Evolutionary conservation across 2,113 vertebrate genomes (phyloP), one percentile per base, ranked within the genome.

Genomic region (Sinocyclocheilus anshuiensis): DNA sequence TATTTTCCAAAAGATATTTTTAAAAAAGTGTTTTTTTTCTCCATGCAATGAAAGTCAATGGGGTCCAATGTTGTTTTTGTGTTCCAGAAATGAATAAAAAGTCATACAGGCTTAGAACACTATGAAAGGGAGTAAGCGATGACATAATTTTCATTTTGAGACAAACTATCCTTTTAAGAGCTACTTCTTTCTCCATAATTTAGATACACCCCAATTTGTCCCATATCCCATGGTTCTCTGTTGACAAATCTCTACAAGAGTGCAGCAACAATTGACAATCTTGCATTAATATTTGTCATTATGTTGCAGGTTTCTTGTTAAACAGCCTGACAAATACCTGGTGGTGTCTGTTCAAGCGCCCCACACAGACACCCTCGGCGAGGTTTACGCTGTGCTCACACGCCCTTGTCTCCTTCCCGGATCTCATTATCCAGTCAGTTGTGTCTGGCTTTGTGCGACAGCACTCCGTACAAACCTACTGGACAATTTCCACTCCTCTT

Each of bases 401-500:
- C 39, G 26, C 63, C 80, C 81, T 86, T 86, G 88, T 86, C 76
- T 86, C 83, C 78, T 85, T 91, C 90, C 90, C 92, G 84, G 93
- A 93, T 92, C 91, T 94, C 91, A 89, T 93, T 91, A 92, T 92
- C 80, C 88, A 88, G 87, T 87, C 92, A 92, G 93, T 94, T 91
- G 80, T 90, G 84, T 87, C 88, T 90, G 78, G 91, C 89, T 88
- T 92, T 88, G 88, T 93, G 91, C 87, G 91, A 90, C 55, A 86
- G 89, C 82, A 89, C 91, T 91, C 90, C 89, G 86, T 45, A 93
- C 89, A 89, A 88, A 90, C 86, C 55, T 87, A 90, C 88, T 87
- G 80, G 90, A 89, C 89, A 91, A 91, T 95, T 95, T 95, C 95
- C 94, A 94, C 93, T 95, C 93, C 94, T 86, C 88, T 95, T 95